phyloP scores from a whole-genome alignment of 1,140 invertebrate species.

The Parapsyche elsis region DNA sequence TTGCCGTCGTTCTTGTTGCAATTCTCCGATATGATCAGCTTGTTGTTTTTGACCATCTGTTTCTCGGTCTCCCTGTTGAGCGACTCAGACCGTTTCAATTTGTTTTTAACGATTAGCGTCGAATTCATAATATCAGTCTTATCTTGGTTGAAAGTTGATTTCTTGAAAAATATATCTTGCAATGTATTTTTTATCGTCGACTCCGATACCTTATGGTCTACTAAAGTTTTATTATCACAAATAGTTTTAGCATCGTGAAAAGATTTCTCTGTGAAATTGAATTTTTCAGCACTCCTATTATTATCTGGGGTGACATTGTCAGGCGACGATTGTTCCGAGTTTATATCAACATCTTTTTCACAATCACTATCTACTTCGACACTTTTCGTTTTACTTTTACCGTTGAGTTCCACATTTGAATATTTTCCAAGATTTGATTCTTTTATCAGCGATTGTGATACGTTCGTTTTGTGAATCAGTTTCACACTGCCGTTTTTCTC shows the following conservation, averaged over 20 bases:
- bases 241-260: constrained; percentile 40
- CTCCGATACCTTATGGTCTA: constrained; percentile 37
- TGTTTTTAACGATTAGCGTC: constrained; percentile 48
- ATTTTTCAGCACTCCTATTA: constrained; percentile 58
- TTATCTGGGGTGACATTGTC: constrained; percentile 58
- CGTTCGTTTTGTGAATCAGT: not conserved
- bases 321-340: constrained; percentile 60
- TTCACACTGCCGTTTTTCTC: not conserved
- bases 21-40: constrained; percentile 48
- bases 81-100: constrained; percentile 72
- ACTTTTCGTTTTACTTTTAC: constrained; percentile 40
- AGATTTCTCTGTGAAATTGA: constrained; percentile 46
- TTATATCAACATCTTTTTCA: constrained; percentile 62
- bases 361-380: constrained; percentile 52
- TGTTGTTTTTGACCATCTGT: constrained; percentile 52
- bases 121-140: constrained; percentile 42
- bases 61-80: constrained; percentile 64
- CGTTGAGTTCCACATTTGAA: constrained; percentile 9
- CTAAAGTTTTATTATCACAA: constrained; percentile 38
- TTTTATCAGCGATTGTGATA: not conserved
- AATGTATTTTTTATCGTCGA: constrained; percentile 42
- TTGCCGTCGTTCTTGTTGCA: constrained; percentile 45
- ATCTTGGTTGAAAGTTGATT: constrained; percentile 44
- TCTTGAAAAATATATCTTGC: constrained; percentile 53
- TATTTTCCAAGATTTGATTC: constrained; percentile 21